Conservation (phyloP, 2,797 vertebrate genomes). For the Coreius guichenoti region DNA sequence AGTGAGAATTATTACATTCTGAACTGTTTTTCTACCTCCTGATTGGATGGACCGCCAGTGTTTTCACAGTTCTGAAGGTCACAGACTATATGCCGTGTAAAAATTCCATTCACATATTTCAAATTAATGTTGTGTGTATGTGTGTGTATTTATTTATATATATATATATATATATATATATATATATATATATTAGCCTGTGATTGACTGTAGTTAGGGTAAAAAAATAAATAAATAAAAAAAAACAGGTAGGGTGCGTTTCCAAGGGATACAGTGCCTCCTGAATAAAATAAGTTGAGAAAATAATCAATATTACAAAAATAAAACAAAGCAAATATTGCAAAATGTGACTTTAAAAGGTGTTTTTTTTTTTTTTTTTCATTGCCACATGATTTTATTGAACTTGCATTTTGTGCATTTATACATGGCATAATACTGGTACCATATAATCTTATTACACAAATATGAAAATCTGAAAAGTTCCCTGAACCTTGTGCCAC, state of each 20-base stretch:
- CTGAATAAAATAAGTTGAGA: no score
- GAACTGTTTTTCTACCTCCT: slow-evolving; percentile 3
- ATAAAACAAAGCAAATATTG: no score
- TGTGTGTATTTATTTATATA: no score
- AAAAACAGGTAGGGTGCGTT: no score
- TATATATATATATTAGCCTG: no score
- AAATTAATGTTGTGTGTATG: not conserved
- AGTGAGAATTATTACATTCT: slow-evolving; percentile 25
- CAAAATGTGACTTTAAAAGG: no score
- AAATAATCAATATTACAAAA: no score
- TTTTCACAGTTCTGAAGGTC: not conserved
- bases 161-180: no score
- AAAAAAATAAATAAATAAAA: no score
- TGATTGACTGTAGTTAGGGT: no score
- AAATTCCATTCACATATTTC: not conserved
- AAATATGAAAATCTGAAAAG: slow-evolving; percentile 4
- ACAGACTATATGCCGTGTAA: not conserved
- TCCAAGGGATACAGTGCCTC: no score
- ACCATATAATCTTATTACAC: not conserved
- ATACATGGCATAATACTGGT: not conserved
- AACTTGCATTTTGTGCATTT: not conserved
- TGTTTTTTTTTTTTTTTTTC: no score
- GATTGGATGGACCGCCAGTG: not conserved
- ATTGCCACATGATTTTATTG: not conserved
- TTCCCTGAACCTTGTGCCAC: not conserved